A percentile compares a stretch with the other conserved stretches of the same genome.
Evolutionary conservation across 2,113 vertebrate species (phyloP).

Genomic region (Argyrosomus japonicus): DNA sequence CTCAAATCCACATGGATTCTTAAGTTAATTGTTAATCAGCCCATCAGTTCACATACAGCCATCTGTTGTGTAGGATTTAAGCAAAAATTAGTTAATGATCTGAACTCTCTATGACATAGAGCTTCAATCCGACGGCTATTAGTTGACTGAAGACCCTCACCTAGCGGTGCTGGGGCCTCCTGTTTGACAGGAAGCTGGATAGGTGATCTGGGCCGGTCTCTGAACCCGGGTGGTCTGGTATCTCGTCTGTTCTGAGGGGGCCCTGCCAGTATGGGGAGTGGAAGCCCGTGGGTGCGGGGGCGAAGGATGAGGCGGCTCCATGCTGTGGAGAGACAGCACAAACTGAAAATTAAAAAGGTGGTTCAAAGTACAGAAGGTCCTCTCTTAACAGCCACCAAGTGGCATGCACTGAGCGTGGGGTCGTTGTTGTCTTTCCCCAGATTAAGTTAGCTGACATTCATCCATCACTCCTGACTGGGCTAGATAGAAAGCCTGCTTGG

Average conservation of each 20-base stretch:
- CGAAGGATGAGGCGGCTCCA: constrained; percentile 93
- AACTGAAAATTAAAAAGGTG: constrained; percentile 48
- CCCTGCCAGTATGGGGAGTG: constrained; percentile 97
- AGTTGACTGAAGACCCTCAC: constrained; percentile 80
- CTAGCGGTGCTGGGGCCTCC: constrained; percentile 91
- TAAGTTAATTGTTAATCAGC: neutral
- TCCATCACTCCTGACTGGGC: constrained; percentile 18
- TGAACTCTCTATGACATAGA: no score
- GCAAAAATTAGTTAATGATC: no score
- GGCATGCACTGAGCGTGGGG: neutral
- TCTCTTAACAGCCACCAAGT: constrained; percentile 25
- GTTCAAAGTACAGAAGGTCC: neutral
- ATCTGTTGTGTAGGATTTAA: no score
- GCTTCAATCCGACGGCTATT: neutral
- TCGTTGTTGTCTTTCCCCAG: constrained; percentile 14
- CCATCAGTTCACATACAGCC: no score
- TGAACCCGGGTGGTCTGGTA: constrained; percentile 90
- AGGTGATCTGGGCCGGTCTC: constrained; percentile 95
- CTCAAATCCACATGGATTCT: neutral
- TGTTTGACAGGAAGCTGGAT: constrained; percentile 94
- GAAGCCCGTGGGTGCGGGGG: constrained; percentile 92
- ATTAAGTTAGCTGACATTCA: constrained; percentile 15
- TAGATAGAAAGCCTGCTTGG: constrained; percentile 14
- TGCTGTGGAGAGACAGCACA: constrained; percentile 88
- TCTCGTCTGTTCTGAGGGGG: constrained; percentile 95